phyloP scores from a whole-genome alignment of 1,140 invertebrate genomes.

The Heliothis virescens region DNA sequence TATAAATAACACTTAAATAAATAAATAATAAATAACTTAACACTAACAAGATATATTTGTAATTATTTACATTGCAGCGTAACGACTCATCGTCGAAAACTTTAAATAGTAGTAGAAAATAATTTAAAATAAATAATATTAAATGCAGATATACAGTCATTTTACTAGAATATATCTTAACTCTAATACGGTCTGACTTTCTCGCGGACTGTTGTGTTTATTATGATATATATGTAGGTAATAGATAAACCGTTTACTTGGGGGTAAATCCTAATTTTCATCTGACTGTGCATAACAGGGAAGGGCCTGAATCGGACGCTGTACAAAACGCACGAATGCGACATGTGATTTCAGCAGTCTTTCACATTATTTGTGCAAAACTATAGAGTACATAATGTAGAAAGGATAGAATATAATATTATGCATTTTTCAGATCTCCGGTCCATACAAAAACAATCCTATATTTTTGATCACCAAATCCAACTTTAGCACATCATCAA shows the following conservation, averaged over 20 bases:
- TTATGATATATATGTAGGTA: no score
- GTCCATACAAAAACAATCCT: background rate
- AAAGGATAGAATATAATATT: no score
- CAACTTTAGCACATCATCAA: no score
- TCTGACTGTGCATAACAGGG: background rate
- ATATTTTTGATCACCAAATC: no score
- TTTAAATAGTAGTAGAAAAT: conserved; percentile 3
- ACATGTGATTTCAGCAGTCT: background rate
- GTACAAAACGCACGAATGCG: no score
- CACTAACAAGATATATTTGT: conserved; percentile 48
- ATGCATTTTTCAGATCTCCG: no score
- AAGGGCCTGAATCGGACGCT: background rate
- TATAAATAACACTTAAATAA: conserved; percentile 60
- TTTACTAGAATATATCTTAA: conserved; percentile 16
- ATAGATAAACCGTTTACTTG: no score
- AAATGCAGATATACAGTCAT: conserved; percentile 51
- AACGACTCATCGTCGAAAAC: background rate
- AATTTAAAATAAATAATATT: conserved; percentile 46
- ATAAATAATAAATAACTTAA: conserved; percentile 66
- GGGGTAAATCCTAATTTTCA: no score
- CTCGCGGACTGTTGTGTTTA: no score
- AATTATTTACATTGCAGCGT: conserved; percentile 60
- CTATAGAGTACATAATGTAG: background rate
- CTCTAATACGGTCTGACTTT: background rate
- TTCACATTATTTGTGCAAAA: background rate